Percentiles rank a stretch among this genome's conserved stretches.
phyloP scores from a whole-genome alignment of 2,113 vertebrate genomes.

The Gambusia affinis region DNA sequence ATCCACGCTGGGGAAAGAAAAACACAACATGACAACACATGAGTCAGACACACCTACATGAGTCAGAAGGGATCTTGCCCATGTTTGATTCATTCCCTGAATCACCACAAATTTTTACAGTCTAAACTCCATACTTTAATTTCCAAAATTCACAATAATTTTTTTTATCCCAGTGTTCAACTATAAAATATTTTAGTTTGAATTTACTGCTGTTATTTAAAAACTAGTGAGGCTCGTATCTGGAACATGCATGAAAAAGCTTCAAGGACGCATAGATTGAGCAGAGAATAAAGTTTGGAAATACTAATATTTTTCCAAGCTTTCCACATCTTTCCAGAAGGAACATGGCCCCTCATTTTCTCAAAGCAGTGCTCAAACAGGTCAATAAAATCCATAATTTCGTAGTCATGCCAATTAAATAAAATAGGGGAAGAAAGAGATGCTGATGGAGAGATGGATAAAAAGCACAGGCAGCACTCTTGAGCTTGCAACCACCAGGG shows the following conservation, averaged over 20 bases:
- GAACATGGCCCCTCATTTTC: not conserved
- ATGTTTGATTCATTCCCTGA: not conserved
- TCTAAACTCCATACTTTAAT: not conserved
- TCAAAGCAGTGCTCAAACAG: constrained; percentile 1
- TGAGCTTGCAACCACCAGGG: constrained; percentile 58
- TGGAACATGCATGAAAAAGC: too few relatives aligned
- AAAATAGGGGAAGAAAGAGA: constrained; percentile 5
- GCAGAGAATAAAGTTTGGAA: not conserved
- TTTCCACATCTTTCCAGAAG: not conserved
- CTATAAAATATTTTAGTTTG: too few relatives aligned
- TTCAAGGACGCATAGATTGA: too few relatives aligned
- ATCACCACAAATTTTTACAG: not conserved
- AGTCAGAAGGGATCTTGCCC: constrained; percentile 6
- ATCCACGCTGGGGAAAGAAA: constrained; percentile 83
- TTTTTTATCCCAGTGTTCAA: too few relatives aligned
- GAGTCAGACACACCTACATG: not conserved
- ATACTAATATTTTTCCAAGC: not conserved
- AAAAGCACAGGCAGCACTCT: constrained; percentile 47
- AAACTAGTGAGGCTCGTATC: not conserved
- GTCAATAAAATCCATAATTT: constrained; percentile 20
- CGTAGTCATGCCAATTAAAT: constrained; percentile 11
- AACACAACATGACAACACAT: not conserved
- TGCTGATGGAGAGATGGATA: constrained; percentile 6
- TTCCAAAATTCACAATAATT: not conserved
- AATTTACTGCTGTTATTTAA: not conserved